phyloP scores from a whole-genome alignment of 2,797 vertebrate genomes.

The Crax fasciolata region DNA sequence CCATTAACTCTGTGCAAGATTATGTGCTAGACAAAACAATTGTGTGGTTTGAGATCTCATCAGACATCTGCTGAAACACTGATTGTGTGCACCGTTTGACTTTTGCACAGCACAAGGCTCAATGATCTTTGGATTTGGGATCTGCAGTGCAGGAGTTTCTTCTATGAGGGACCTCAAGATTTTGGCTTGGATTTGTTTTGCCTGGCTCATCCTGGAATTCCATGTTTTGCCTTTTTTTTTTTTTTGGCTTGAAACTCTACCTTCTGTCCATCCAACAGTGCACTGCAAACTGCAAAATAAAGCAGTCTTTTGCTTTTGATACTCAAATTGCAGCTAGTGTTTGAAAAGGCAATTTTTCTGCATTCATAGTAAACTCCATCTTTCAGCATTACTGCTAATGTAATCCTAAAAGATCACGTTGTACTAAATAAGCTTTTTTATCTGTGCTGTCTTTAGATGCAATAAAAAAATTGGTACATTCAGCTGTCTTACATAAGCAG shows the following conservation, averaged over 20 bases:
- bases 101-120: not conserved
- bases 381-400: not conserved
- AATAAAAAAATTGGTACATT: not conserved
- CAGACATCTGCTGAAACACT: not conserved
- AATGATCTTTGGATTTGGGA: not conserved
- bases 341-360: not conserved
- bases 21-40: not conserved
- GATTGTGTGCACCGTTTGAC: not conserved
- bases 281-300: not conserved
- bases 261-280: not conserved
- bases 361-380: not conserved
- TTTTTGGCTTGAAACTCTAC: not conserved
- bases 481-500: constrained; percentile 33
- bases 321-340: not conserved
- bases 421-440: not conserved
- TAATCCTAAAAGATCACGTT: not conserved
- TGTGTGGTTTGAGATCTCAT: not conserved
- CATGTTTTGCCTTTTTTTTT: accelerated
- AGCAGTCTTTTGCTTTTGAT: not conserved
- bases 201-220: not conserved
- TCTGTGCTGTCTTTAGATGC: not conserved
- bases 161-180: not conserved
- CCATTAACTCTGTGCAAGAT: not conserved
- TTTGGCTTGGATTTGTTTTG: not conserved
- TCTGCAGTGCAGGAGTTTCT: not conserved